Conservation (phyloP, 2,888 invertebrate species). For the Ophion ellenae region DNA sequence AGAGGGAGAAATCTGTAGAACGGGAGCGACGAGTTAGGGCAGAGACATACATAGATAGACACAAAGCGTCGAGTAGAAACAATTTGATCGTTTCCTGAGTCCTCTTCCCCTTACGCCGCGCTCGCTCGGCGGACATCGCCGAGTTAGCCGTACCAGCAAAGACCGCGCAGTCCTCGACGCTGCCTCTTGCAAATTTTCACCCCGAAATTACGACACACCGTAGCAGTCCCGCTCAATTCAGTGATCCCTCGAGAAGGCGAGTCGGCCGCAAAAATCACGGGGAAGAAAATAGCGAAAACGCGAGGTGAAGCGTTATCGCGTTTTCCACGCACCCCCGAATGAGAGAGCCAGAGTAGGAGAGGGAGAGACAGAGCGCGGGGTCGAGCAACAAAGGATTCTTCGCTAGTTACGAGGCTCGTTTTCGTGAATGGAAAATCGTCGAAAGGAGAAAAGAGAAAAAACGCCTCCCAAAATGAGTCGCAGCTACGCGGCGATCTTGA, state of each 20-base stretch:
- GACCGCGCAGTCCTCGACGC: neutral
- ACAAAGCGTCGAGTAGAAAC: neutral
- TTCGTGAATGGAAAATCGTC: neutral
- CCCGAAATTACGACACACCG: neutral
- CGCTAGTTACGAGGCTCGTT: neutral
- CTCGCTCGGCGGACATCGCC: neutral
- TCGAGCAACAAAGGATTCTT: constrained; percentile 20
- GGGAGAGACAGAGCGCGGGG: neutral
- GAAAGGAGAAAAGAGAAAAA: neutral
- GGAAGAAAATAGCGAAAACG: neutral
- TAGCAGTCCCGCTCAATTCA: neutral
- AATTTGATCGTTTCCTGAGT: constrained; percentile 43
- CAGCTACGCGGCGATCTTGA: neutral
- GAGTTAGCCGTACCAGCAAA: neutral
- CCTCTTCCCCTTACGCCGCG: constrained; percentile 12
- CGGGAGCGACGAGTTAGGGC: neutral
- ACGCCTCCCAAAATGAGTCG: neutral
- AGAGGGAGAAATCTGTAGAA: neutral
- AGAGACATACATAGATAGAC: neutral
- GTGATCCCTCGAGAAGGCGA: neutral
- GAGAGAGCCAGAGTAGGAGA: neutral
- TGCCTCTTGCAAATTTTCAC: neutral
- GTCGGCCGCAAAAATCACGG: neutral
- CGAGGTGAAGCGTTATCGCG: neutral
- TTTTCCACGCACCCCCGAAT: neutral